phyloP scores from a whole-genome alignment of 1,140 invertebrate genomes.

The Drosophila novamexicana region DNA sequence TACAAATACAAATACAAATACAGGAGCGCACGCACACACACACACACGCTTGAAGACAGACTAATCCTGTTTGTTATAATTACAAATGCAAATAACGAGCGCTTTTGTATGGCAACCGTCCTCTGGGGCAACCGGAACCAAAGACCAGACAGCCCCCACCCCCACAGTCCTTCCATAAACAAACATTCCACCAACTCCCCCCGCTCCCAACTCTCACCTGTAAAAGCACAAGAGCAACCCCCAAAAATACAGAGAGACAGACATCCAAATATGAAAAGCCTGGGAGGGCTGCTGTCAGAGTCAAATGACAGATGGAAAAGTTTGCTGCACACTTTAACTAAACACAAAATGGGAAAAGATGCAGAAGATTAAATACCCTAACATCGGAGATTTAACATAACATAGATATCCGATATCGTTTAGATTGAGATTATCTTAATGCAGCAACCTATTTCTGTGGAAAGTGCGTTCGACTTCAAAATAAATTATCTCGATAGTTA shows the following conservation, averaged over 20 bases:
- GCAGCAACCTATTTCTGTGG: too few relatives aligned
- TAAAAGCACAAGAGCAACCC: slow-evolving; percentile 74
- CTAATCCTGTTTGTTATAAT: slow-evolving; percentile 84
- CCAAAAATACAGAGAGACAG: slow-evolving; percentile 14
- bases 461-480: too few relatives aligned
- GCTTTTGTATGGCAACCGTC: slow-evolving; percentile 66
- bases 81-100: slow-evolving; percentile 83
- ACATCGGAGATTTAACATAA: background rate
- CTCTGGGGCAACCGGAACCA: slow-evolving; percentile 37
- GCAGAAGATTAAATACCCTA: background rate
- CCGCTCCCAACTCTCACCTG: slow-evolving; percentile 46
- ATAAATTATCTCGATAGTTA: too few relatives aligned
- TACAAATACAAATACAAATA: slow-evolving; percentile 42
- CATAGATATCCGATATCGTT: too few relatives aligned
- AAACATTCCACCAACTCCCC: slow-evolving; percentile 34
- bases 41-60: slow-evolving; percentile 46
- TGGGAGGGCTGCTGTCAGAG: slow-evolving; percentile 38
- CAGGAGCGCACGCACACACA: slow-evolving; percentile 19
- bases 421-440: too few relatives aligned
- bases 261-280: slow-evolving; percentile 57
- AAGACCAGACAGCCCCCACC: slow-evolving; percentile 20
- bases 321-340: slow-evolving; percentile 23
- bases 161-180: slow-evolving; percentile 45
- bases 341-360: background rate
- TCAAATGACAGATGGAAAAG: slow-evolving; percentile 41